Evolutionary conservation across 1,140 invertebrate species (phyloP), one percentile per base, ranked within the genome.

Genomic region (Armadillidium nasatum): DNA sequence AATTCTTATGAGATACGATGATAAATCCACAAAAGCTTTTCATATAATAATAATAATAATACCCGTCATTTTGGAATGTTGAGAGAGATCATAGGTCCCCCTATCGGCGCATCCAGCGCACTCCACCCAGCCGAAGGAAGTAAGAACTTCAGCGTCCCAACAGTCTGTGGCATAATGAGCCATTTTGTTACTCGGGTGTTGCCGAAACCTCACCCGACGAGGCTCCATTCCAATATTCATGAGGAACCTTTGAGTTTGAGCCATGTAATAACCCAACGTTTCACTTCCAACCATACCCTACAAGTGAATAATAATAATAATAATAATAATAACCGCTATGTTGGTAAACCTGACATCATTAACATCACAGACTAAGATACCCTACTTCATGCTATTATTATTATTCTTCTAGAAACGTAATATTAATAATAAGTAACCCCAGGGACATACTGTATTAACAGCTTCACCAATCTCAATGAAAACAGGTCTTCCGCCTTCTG

Each of bases 151-250:
- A 7, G 96, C 96, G 88, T 99, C 97, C 97, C 97, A 99, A 83
- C 97, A 99, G 84, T 99, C 97, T 85, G 94, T 93, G n/a, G 98
- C 98, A 87, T 99, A 99, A 87, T 99, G 98, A 82, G 98, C 98
- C 97, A 99, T 99, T 87, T 99, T 98, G 87, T 99, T 99, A 74
- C 90, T 88, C 93, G 99, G 95, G 83, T 99, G 98, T 84, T 99
- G 98, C 60, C 98, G 89, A 86, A 99, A 99, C 21, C 98, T 88
- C 43, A 99, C 84, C 83, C 91, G 92, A 19, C 90, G 89, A 0
- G 90, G 86, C 85, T 97, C 91, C 71, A 99, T 89, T 71, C 98
- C 98, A 79, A 96, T 90, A 82, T 91, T 91, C n/a, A 74, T 54
- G 13, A 74, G 85, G 85, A 97, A 99, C 79, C 90, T 84, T 83